A percentile compares a stretch with the other conserved stretches of the same genome.
These are phyloP conservation scores for Corythornis madagascariensis DNA, from an alignment of 2,113 vertebrate species.

Conservation along the genomic window DNA sequence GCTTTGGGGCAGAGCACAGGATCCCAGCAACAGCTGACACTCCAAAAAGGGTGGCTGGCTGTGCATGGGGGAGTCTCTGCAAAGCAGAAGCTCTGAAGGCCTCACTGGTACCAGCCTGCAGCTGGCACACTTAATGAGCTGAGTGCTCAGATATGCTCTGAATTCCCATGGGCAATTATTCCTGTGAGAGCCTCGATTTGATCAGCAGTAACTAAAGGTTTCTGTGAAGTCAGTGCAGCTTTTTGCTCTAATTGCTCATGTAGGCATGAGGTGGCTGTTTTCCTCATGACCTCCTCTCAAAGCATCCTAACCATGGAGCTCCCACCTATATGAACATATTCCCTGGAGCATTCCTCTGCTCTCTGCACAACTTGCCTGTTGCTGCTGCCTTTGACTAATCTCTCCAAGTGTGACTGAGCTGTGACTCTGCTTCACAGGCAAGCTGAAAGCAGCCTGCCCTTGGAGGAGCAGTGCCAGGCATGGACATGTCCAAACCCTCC, in stretches of 20 bases:
- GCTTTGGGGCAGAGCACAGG: neutral
- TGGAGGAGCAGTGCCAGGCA: neutral
- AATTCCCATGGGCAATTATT: neutral
- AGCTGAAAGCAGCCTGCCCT: neutral
- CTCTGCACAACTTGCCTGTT: neutral
- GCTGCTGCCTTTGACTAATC: neutral
- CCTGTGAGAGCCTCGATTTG: neutral
- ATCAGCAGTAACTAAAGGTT: neutral
- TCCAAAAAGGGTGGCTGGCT: neutral
- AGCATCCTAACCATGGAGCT: neutral
- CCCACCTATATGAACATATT: neutral
- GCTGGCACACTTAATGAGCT: neutral
- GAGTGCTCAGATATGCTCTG: neutral
- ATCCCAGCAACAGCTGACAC: neutral
- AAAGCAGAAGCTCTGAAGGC: neutral
- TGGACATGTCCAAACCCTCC: neutral
- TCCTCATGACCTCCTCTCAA: neutral
- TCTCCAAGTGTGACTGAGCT: accelerated
- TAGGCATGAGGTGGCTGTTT: neutral
- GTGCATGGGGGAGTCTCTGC: accelerated
- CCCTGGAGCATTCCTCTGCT: neutral
- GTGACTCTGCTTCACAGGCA: neutral
- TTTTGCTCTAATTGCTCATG: slow-evolving; percentile 7
- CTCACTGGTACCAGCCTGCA: neutral
- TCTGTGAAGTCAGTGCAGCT: neutral